Evolutionary conservation across 2,113 vertebrate species (phyloP), one percentile per base, ranked within the genome.

Genomic region (Dipodomys spectabilis): DNA sequence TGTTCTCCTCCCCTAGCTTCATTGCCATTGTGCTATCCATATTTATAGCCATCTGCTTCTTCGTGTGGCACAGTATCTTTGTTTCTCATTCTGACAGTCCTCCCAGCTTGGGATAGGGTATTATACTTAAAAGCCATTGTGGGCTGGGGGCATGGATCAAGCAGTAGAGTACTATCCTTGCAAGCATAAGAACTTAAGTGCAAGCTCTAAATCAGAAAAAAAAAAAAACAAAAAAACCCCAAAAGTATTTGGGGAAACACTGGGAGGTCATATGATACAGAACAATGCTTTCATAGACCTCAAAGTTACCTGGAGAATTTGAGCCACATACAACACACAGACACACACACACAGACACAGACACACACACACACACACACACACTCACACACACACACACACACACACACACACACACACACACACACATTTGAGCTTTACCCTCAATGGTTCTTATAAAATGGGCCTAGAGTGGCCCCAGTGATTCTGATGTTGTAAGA

Each of bases 51-150:
- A 35, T 30, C 27, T 73, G 25, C n/a, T 83, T 64, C 49, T 88
- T 28, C 18, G 0, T n/a, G 4, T 28, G 39, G 25, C 23, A 35
- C 1, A 44, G 2, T 39, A 1, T 78, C 35, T 78, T 15, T 49
- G 62, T 7, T 1, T 64, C 22, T 23, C 3, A 0, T 28, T 49
- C 4, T 28, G 19, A 28, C 23, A 1, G 28, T 30, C 45, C 32
- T 74, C n/a, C 22, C 44, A 19, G 6, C 3, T 32, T 83, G 28
- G 44, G 7, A 7, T 60, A 15, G 45, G 6, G 7, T 32, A 22
- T 62, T 77, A 35, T 27, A 28, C 28, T 83, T 28, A 80, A 30
- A 65, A 49, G 13, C n/a, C 35, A 60, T 20, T 44, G 62, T 20
- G 62, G 62, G 62, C 53, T 57, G 53, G 53, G 49, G 53, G 53